These are phyloP conservation scores for Maniola hyperantus DNA, from an alignment of 2,888 invertebrate genomes.

Conservation along the genomic window DNA sequence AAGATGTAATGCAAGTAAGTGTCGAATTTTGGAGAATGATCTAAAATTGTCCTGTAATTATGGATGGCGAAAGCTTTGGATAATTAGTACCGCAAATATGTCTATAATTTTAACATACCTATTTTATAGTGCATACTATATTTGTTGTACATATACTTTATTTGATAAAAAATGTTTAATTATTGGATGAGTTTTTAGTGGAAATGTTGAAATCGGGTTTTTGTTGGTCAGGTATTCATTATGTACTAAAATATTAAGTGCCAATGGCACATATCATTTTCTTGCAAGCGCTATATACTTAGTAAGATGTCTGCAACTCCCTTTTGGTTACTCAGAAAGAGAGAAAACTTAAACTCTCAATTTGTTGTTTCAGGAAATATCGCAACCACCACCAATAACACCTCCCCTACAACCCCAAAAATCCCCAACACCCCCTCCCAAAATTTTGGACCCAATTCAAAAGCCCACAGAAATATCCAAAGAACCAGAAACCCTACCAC, in stretches of 20 bases:
- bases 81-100: too few relatives aligned
- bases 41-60: too few relatives aligned
- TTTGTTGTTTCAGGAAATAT: slow-evolving; percentile 61
- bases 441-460: slow-evolving; percentile 31
- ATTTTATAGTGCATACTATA: too few relatives aligned
- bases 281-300: neutral
- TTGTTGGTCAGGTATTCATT: too few relatives aligned
- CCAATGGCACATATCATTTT: neutral
- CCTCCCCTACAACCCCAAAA: slow-evolving; percentile 49
- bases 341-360: neutral
- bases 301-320: too few relatives aligned
- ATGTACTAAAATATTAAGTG: neutral
- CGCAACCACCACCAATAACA: slow-evolving; percentile 55
- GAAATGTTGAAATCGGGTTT: too few relatives aligned
- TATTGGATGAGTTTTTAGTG: too few relatives aligned
- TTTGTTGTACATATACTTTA: too few relatives aligned
- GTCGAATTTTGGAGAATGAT: neutral
- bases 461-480: slow-evolving; percentile 45
- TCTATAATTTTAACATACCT: too few relatives aligned
- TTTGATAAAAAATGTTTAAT: too few relatives aligned
- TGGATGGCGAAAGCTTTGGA: too few relatives aligned
- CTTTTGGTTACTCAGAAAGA: neutral
- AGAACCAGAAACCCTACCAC: slow-evolving; percentile 64
- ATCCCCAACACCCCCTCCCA: slow-evolving; percentile 31
- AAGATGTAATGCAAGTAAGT: slow-evolving; percentile 72